Evolutionary conservation across 2,888 invertebrate genomes (phyloP), one percentile per base, ranked within the genome.

Genomic region (Papilio elwesi): DNA sequence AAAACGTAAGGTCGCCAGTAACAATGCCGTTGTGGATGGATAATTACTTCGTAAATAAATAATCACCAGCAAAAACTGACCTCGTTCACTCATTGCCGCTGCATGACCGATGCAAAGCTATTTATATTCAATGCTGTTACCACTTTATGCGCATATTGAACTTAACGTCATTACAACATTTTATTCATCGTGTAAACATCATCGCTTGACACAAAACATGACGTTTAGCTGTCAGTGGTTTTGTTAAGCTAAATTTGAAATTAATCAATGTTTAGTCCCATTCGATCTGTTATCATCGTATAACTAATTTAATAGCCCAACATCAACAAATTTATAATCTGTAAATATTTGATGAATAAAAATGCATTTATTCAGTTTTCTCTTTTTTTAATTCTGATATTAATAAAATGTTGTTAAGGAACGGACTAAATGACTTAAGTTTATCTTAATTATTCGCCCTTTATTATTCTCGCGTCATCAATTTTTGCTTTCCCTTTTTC

Each of bases 11-110:
- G 91, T 87, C 88, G 81, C 74, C 78, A 75, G 78, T 80, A 83
- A 84, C 91, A 92, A 91, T 91, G 92, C 85, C 92, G 91, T 89
- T 82, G 82, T 87, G 89, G 88, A 85, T 86, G 89, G 86, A 82
- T 84, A 90, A 87, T 87, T 87, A 85, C 81, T 77, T 80, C 83
- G 85, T 79, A 84, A 85, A 85, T 83, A 85, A 85, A 86, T 86
- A 86, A 83, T 83, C 83, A 80, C 77, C 76, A 73, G 79, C 79
- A 91, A 92, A 92, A 91, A 85, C 82, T 85, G 87, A 83, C 92
- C 92, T 91, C 85, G 87, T 79, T 78, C 79, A 79, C 82, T 89
- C 89, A 89, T 87, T 90, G 91, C 89, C 90, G 84, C 73, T 70
- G 70, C 66, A 82, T 77, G 78, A 79, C 76, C 75, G 76, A 79